Base-by-base conservation (phyloP, 2,113 vertebrate species). In the Hippocampus guttulatus region DNA sequence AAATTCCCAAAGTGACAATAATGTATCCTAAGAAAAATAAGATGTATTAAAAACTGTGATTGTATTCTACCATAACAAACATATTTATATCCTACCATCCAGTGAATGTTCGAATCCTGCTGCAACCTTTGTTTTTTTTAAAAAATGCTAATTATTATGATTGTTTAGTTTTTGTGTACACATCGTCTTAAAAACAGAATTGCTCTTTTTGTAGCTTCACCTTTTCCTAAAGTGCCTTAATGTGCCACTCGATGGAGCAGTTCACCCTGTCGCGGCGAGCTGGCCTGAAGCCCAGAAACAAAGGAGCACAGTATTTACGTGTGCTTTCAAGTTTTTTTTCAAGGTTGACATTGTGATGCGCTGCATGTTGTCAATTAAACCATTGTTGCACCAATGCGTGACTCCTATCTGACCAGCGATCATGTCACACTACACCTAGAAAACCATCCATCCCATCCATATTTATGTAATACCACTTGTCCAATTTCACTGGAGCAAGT, bases 341-440 rank as follows among this genome's bases (percentile, higher is more conserved):
- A 45, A 73, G 66, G 82, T 81, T 62, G 65, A 67, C 63, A 68
- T 69, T 87, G 82, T 74, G n/a, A 67, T 76, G 67, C 80, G 65
- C 78, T 73, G 83, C 83, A 85, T 80, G 81, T 80, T 77, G 30
- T 63, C 54, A 77, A 85, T 80, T 85, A 85, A 87, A 87, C 70
- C 63, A 76, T 82, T 66, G 75, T 72, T 61, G 54, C 85, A 80
- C 75, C 77, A 72, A 75, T 5, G 27, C 16, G 27, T 20, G 58
- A 61, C 58, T 61, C 58, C 8, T 61, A 61, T 61, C 2, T 61
- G 27, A 33, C 58, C 27, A 16, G 3, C 33, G 7, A 33, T 38
- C 33, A 6, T 33, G 8, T 33, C 58, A 8, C 27, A 16, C 1
- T 2, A 49, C 47, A 49, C 47, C 47, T 20, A 49, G 6, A 49